A percentile compares a stretch with the other conserved stretches of the same genome.
These are phyloP conservation scores for Hydrolagus affinis DNA, from an alignment of 2,113 vertebrate species.

Conservation along the genomic window DNA sequence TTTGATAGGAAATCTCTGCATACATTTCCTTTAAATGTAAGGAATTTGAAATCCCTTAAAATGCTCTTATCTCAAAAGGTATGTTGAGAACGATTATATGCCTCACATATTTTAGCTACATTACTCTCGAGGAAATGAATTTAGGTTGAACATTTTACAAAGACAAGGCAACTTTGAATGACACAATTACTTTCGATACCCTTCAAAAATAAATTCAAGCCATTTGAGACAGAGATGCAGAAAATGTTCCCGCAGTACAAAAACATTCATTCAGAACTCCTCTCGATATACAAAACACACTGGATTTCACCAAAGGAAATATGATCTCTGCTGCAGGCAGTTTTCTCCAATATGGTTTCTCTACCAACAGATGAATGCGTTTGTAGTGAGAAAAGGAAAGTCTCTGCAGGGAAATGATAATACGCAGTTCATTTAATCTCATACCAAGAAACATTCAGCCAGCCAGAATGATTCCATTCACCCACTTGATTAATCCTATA, in stretches of 20 bases:
- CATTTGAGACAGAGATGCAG: neutral
- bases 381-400: neutral
- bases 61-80: conserved; percentile 2
- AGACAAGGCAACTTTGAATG: neutral
- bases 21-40: neutral
- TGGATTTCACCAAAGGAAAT: neutral
- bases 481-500: neutral
- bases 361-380: neutral
- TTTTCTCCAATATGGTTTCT: neutral
- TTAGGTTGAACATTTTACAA: neutral
- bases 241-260: neutral
- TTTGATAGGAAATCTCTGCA: neutral
- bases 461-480: neutral
- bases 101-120: neutral
- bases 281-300: neutral
- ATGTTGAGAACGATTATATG: neutral
- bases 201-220: neutral
- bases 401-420: neutral
- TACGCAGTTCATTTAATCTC: neutral
- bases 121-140: neutral
- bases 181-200: neutral
- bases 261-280: neutral
- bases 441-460: neutral
- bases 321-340: neutral
- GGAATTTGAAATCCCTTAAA: neutral